Evolutionary conservation across 2,888 invertebrate genomes (phyloP).

Genomic region (Ferdinandea cuprea): DNA sequence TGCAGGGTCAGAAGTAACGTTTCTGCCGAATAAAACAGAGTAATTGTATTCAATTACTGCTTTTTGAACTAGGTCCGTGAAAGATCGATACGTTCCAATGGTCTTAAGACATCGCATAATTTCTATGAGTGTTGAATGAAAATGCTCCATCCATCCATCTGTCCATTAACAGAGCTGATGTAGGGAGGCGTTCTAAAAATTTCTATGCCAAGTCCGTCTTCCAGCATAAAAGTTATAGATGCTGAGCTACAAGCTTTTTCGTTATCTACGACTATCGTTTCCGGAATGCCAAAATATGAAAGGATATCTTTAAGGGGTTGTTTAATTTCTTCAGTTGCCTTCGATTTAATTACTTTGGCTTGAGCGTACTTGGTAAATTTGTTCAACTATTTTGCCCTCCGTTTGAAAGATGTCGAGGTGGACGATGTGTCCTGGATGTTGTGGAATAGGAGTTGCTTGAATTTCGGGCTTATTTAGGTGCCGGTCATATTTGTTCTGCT

Average conservation of each 20-base stretch:
- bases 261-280: constrained; percentile 11
- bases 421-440: constrained; percentile 15
- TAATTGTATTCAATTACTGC: too few species aligned
- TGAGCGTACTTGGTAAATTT: constrained; percentile 19
- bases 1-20: too few species aligned
- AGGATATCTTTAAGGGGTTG: constrained; percentile 9
- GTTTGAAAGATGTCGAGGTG: constrained; percentile 15
- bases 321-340: constrained; percentile 11
- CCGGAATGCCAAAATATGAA: not conserved
- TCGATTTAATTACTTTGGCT: not conserved
- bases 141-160: too few species aligned
- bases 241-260: constrained; percentile 14
- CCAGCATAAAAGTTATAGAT: constrained; percentile 8
- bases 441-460: constrained; percentile 5
- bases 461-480: not conserved
- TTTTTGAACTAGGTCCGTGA: too few species aligned
- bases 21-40: too few species aligned
- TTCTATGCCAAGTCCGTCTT: not conserved
- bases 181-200: too few species aligned
- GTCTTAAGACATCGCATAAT: too few species aligned
- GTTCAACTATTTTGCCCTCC: constrained; percentile 3
- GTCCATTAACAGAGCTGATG: too few species aligned
- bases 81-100: too few species aligned
- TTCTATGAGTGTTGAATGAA: too few species aligned
- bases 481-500: constrained; percentile 6